A percentile compares a stretch with the other conserved stretches of the same genome.
Evolutionary conservation across 2,888 invertebrate genomes (phyloP).

Genomic region (Mimas tiliae): DNA sequence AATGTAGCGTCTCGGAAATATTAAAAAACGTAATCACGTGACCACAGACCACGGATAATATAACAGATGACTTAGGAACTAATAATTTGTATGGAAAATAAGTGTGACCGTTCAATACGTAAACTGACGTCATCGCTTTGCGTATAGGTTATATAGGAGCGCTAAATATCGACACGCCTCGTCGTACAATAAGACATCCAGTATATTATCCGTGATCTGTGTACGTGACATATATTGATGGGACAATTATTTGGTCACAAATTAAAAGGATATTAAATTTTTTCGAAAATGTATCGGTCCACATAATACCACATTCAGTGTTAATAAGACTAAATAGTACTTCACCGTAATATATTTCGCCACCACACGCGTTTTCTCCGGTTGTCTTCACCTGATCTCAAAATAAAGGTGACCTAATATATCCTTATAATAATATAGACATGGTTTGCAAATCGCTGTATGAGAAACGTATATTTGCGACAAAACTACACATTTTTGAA

Average conservation of each 20-base stretch:
- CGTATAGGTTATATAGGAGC: too few relatives aligned
- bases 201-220: too few relatives aligned
- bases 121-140: too few relatives aligned
- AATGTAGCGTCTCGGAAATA: not conserved
- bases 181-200: too few relatives aligned
- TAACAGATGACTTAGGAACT: too few relatives aligned
- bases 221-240: not conserved
- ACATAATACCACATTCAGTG: not conserved
- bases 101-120: too few relatives aligned
- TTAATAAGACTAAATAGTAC: not conserved
- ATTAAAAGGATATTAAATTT: not conserved
- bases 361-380: not conserved
- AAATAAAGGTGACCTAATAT: not conserved
- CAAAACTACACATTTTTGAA: not conserved
- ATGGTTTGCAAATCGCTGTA: not conserved
- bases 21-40: not conserved
- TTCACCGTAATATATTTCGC: too few relatives aligned
- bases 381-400: constrained; percentile 10
- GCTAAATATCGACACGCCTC: too few relatives aligned
- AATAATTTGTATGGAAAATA: too few relatives aligned
- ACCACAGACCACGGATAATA: too few relatives aligned
- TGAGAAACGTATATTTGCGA: not conserved
- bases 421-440: not conserved
- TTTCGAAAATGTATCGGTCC: not conserved
- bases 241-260: not conserved